phyloP scores from a whole-genome alignment of 2,888 invertebrate genomes.

The Augochlorella aurata region DNA sequence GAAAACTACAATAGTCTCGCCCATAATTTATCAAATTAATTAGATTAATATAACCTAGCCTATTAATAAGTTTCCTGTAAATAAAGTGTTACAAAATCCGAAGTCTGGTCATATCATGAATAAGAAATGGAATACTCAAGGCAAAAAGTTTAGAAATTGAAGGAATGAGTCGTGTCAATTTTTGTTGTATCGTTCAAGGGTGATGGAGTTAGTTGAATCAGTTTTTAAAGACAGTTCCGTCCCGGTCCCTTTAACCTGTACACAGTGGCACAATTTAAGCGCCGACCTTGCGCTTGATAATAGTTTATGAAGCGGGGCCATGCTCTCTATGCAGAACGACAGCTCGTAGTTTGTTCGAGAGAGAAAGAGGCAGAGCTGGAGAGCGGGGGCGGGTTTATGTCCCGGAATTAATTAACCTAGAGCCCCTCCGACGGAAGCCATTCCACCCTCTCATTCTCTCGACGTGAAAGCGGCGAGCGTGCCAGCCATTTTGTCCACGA shows the following conservation, averaged over 20 bases:
- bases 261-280: conserved; percentile 77
- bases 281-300: conserved; percentile 79
- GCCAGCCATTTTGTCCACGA: conserved; percentile 76
- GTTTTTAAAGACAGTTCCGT: conserved; percentile 64
- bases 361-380: conserved; percentile 42
- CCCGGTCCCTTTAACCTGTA: conserved; percentile 77
- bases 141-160: no score
- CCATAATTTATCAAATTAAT: no score
- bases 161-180: neutral
- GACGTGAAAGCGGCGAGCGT: conserved; percentile 65
- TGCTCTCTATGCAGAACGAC: conserved; percentile 66
- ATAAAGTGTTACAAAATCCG: no score
- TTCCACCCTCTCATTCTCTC: conserved; percentile 63
- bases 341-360: conserved; percentile 58
- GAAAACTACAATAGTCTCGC: no score
- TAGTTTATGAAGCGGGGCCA: conserved; percentile 76
- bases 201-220: neutral
- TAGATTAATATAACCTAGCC: no score
- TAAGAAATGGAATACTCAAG: neutral
- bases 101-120: no score
- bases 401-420: conserved; percentile 80
- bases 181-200: neutral
- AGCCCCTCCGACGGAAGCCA: conserved; percentile 70
- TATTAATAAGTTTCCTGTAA: no score
- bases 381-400: conserved; percentile 75